Evolutionary conservation across 2,113 vertebrate genomes (phyloP), one percentile per base, ranked within the genome.

Genomic region (Spea bombifrons): DNA sequence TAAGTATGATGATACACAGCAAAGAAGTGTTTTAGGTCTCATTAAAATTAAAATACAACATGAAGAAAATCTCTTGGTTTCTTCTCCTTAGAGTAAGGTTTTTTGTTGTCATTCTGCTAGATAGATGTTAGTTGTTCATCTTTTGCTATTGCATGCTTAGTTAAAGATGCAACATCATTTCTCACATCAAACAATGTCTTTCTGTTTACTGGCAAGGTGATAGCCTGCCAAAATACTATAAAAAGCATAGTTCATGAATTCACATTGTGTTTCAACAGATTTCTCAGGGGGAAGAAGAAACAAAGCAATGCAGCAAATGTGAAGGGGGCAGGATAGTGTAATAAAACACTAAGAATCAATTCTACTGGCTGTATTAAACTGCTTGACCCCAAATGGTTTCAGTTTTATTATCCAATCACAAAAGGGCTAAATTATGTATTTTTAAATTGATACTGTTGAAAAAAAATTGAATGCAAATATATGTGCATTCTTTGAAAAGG

Each of bases 151-250:
- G 69, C 50, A 73, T 73, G 70, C 73, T 79, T 73, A 15, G 61
- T 52, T 79, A 55, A 61, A 79, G 69, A 72, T 65, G 49, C 69
- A 46, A 69, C 66, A 79, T 73, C 69, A 79, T 79, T 73, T 73
- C 65, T 73, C 50, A 73, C 63, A 66, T 79, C 76, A 73, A 73
- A 72, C 57, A 55, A 53, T 72, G 59, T 66, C 59, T 72, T 7
- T 73, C 70, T 66, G 59, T 79, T 79, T 79, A 57, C 76, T 66
- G 63, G 48, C 69, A 79, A 47, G 17, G 49, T 66, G 73, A 79
- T 73, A 73, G 76, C 69, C 69, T 73, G 76, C 76, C 68, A 73
- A 73, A 72, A 55, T 61, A 55, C 76, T 79, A 72, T 66, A 66
- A 79, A 59, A 72, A 72, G 45, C 61, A 66, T 30, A 64, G 49